Percentiles rank a stretch among this genome's conserved stretches.
phyloP scores from a whole-genome alignment of 2,888 invertebrate genomes.

The Andricus quercusramuli region DNA sequence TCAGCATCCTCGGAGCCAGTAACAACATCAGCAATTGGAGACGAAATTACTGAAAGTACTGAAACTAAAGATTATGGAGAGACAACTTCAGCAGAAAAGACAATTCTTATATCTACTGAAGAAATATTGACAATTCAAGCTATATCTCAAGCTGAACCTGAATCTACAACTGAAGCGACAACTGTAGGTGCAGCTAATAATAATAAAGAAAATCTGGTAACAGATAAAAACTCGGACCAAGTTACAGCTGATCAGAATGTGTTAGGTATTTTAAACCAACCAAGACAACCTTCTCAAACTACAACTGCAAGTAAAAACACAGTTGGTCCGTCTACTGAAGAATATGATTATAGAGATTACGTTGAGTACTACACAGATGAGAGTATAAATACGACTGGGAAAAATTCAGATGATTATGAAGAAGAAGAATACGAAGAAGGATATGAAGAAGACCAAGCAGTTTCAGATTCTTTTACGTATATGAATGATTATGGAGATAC shows the following conservation, averaged over 20 bases:
- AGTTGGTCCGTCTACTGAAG: constrained; percentile 1
- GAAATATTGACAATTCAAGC: neutral
- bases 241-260: neutral
- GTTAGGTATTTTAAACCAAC: neutral
- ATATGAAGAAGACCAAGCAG: neutral
- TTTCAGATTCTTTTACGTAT: neutral
- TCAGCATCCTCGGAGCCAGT: no score
- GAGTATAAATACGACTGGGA: neutral
- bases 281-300: neutral
- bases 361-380: constrained; percentile 15
- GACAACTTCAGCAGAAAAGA: neutral
- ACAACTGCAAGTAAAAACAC: neutral
- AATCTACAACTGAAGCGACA: no score
- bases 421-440: neutral
- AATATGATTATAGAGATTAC: neutral
- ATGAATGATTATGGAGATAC: neutral
- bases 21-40: no score
- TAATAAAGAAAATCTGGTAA: neutral
- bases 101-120: neutral
- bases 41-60: neutral
- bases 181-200: neutral
- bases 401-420: constrained; percentile 9
- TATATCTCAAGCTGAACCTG: neutral
- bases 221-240: neutral
- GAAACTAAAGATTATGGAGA: neutral